Base-by-base conservation (phyloP, 1,140 invertebrate species). In the Papilio helenus region DNA sequence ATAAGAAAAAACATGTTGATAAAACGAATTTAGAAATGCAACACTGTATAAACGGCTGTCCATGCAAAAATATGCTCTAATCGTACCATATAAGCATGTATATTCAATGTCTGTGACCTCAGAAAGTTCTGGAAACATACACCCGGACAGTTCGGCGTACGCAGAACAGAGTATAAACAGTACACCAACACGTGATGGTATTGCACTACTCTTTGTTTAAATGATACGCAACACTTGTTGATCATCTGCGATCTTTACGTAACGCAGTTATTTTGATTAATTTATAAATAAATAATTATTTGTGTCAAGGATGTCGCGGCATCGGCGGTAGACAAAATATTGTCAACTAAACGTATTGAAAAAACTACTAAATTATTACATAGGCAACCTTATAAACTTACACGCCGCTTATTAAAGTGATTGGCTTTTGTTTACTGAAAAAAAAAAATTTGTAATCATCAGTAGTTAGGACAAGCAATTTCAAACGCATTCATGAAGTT, bases 211-310 rank as follows among this genome's bases (percentile, higher is more conserved):
- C 61, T 29, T 68, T 29, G 61, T 68, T 68, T 16, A 16, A 68
- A 34, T 18, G 14, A 29, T 68, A 68, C 26, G 26, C 14, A 68
- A 16, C 58, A 26, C 23, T 29, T 29, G 61, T 68, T 68, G 61
- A 29, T 68, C 61, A 18, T 18, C 26, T 68, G 12, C 26, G 26
- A 68, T 68, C 61, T 68, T 68, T 68, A 34, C 26, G 61, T 29
- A 68, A 29, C 61, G 61, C 12, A 68, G 23, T 68, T 29, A 68
- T 68, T 68, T 68, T 68, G 61, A 68, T 68, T 68, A 68, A 68
- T 68, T 68, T 68, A 68, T 68, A 68, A 68, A 68, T 68, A 68
- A 68, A 68, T 26, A 68, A 61, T 61, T 10, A 58, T 58, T 20
- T 20, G 61, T 26, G 61, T 68, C 61, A 68, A 68, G 61, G 61